Evolutionary conservation across 2,113 vertebrate genomes (phyloP).

Genomic region (Jacana jacana): DNA sequence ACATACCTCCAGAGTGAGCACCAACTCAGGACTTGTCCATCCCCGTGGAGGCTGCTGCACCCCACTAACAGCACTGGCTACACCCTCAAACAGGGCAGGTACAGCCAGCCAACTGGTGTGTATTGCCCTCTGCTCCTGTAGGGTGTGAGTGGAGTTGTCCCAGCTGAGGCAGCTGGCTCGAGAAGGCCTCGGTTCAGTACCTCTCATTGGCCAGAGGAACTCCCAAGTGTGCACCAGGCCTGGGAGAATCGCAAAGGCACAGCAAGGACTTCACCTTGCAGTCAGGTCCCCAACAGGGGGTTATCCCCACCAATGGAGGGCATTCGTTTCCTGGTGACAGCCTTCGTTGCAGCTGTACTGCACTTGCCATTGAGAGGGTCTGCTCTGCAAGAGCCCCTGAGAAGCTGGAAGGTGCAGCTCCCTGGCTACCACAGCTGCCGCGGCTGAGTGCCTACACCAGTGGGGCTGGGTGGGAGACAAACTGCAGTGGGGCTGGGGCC

Average conservation of each 20-base stretch:
- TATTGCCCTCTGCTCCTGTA: accelerated
- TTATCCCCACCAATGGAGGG: accelerated
- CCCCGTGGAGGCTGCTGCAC: background rate
- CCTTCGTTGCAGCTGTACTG: background rate
- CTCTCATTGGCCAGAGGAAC: background rate
- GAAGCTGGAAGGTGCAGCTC: background rate
- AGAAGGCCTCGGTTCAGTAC: background rate
- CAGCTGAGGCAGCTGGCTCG: accelerated
- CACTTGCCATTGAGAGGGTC: accelerated
- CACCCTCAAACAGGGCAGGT: accelerated
- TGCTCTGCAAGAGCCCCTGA: background rate
- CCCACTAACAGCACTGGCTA: accelerated
- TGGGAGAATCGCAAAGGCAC: background rate
- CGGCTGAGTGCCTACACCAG: accelerated
- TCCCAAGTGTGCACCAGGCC: accelerated
- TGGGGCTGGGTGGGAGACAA: background rate
- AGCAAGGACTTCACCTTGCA: background rate
- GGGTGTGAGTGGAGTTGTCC: background rate
- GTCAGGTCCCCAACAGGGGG: background rate
- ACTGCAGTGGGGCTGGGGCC: background rate
- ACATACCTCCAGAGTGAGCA: background rate
- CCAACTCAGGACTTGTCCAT: background rate
- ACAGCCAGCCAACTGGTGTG: accelerated
- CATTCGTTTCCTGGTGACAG: background rate
- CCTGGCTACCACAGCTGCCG: accelerated